Base-by-base conservation (phyloP, 2,888 invertebrate genomes). In the Xanthorhoe designata region DNA sequence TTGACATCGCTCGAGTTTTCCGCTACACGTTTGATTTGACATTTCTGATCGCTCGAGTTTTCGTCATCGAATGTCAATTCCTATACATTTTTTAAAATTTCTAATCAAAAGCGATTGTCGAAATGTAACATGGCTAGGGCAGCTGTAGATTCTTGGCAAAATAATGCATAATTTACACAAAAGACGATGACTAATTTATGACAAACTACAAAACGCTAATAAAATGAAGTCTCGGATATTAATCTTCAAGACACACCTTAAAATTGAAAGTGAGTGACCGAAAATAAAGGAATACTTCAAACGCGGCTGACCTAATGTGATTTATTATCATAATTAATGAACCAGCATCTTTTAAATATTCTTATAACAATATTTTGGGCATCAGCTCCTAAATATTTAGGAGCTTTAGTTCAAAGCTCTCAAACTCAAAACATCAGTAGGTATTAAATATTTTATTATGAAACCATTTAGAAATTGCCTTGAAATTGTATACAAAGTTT, bases 291-390 rank as follows among this genome's bases (percentile, higher is more conserved):
- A 24, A 50, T 47, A 38, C 47, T 19, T 15, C 56, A 67, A 64
- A 73, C 65, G 70, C 72, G 56, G 72, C 73, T 15, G 53, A 64
- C 66, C 54, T 64, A 75, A 74, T 73, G 68, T 79, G 76, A 84
- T 84, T 81, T 81, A 80, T 78, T 68, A 74, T 70, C 73, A 64
- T 77, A 77, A 79, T 79, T 76, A 79, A 82, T 80, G 75, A 68
- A 73, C 78, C 58, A 60, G 61, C 63, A 74, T 68, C 65, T 53
- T 71, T 71, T 56, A 70, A 67, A 53, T 50, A 49, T 61, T 63
- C 66, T 66, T 45, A 66, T 63, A 73, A 66, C 56, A 9, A 71
- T 59, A 62, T 55, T 60, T 24, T 53, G 35, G 58, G 57, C 47
- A 64, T 53, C 56, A 29, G 55, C 24, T 32, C 51, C 51, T 53